phyloP scores from a whole-genome alignment of 1,140 invertebrate genomes.

The Lithobius niger region DNA sequence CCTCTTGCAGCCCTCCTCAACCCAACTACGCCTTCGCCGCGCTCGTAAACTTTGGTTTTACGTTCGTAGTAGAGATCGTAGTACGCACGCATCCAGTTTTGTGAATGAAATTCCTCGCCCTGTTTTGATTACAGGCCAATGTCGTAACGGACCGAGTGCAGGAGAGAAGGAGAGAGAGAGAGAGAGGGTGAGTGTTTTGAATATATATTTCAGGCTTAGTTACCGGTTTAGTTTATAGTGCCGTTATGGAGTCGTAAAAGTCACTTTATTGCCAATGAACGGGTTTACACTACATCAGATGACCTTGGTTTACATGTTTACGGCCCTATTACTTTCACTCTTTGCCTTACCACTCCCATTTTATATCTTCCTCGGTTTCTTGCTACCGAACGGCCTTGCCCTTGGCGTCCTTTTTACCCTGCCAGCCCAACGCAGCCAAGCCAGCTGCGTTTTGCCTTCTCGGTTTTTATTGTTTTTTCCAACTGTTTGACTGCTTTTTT shows the following conservation, averaged over 20 bases:
- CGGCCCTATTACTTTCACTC: not conserved
- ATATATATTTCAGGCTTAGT: constrained; percentile 7
- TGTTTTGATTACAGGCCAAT: not conserved
- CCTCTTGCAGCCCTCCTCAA: no score
- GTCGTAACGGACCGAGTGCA: constrained; percentile 1
- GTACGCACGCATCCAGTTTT: no score
- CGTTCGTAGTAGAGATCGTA: no score
- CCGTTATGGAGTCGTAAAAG: constrained; percentile 6
- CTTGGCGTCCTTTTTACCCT: not conserved
- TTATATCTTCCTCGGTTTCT: not conserved
- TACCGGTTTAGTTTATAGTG: constrained; percentile 7
- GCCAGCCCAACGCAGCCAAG: no score
- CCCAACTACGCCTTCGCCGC: no score
- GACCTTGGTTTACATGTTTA: constrained; percentile 11
- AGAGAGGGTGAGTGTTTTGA: constrained; percentile 9
- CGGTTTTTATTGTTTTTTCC: no score
- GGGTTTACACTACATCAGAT: not conserved
- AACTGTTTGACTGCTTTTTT: no score
- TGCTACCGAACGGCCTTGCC: not conserved
- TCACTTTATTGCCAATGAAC: constrained; percentile 8
- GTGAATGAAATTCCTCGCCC: constrained; percentile 5
- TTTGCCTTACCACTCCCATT: not conserved
- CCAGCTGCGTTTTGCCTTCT: no score
- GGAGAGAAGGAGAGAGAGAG: no score
- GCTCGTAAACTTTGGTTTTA: no score